phyloP scores from a whole-genome alignment of 2,113 vertebrate species.

The Fregetta grallaria region DNA sequence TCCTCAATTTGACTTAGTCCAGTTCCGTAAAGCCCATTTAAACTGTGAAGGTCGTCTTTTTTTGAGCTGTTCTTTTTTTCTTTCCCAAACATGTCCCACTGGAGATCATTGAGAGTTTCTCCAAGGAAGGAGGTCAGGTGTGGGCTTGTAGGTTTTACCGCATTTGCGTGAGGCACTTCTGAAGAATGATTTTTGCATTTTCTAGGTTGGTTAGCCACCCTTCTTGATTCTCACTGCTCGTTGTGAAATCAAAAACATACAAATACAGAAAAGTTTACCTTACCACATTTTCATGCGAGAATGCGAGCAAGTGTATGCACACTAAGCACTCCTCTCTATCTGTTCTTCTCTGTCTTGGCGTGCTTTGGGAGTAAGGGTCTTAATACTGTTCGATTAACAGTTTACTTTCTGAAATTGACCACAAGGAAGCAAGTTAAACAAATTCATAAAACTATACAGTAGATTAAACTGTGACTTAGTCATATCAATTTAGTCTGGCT shows the following conservation, averaged over 20 bases:
- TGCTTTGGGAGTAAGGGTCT: background rate
- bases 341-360: background rate
- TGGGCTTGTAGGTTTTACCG: background rate
- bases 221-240: background rate
- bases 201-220: background rate
- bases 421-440: conserved; percentile 44
- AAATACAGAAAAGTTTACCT: background rate
- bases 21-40: background rate
- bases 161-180: background rate
- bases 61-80: background rate
- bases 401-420: conserved; percentile 47
- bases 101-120: background rate
- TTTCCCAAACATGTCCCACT: background rate
- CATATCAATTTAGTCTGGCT: conserved; percentile 25
- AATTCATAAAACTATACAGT: background rate
- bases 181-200: background rate
- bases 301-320: background rate
- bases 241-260: background rate
- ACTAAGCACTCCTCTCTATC: background rate
- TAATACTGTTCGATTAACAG: background rate
- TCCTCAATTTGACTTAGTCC: background rate
- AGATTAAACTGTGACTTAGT: conserved; percentile 56
- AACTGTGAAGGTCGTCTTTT: background rate
- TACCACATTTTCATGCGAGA: background rate
- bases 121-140: background rate